phyloP scores from a whole-genome alignment of 2,888 invertebrate species.

The Chromoteleia sp. region DNA sequence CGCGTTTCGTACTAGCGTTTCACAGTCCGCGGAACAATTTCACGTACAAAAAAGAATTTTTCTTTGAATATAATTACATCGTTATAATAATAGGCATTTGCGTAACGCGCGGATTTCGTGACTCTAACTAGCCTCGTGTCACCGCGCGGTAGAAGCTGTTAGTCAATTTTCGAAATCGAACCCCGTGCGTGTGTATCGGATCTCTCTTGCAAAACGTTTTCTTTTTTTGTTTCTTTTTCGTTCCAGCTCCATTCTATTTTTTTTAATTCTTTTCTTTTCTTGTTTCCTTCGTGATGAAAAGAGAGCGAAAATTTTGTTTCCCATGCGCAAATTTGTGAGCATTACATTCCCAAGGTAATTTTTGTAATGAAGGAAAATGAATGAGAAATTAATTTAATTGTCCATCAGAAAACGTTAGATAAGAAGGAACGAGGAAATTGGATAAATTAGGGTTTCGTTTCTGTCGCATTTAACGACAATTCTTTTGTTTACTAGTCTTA shows the following conservation, averaged over 20 bases:
- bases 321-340: not conserved
- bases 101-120: conserved; percentile 62
- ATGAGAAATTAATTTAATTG: conserved; percentile 25
- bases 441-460: too few species aligned
- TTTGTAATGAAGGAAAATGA: conserved; percentile 21
- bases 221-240: not conserved
- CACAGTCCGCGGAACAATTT: conserved; percentile 53
- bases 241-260: too few species aligned
- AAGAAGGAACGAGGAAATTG: not conserved
- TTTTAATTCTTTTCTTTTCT: too few species aligned
- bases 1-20: conserved; percentile 49
- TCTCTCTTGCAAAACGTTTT: conserved; percentile 11
- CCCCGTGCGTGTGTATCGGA: conserved; percentile 11
- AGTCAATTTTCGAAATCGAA: conserved; percentile 37
- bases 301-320: too few species aligned
- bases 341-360: conserved; percentile 10
- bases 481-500: too few species aligned
- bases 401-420: not conserved
- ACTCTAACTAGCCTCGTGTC: conserved; percentile 40
- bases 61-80: conserved; percentile 51
- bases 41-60: conserved; percentile 37
- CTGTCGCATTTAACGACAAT: too few species aligned
- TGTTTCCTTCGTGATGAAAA: too few species aligned
- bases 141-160: conserved; percentile 9
- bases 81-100: conserved; percentile 60